These are phyloP conservation scores for Anas flavirostris DNA, from an alignment of 2,797 vertebrate genomes.

Conservation along the genomic window DNA sequence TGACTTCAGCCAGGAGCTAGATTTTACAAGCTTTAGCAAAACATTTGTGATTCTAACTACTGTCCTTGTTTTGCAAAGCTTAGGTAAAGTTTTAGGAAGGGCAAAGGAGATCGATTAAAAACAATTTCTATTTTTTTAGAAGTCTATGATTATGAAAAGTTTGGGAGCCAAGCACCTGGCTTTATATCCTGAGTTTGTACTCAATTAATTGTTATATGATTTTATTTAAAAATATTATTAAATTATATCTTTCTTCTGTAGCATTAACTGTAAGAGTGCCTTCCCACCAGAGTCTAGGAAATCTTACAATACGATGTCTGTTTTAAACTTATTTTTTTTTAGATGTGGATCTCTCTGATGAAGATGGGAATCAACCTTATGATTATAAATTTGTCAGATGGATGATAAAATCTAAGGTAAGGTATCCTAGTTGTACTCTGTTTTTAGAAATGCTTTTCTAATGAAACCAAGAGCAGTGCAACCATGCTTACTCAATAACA, in stretches of 20 bases:
- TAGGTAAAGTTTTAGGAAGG: neutral
- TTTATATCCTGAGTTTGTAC: neutral
- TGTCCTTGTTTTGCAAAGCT: neutral
- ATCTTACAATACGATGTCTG: neutral
- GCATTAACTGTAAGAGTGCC: neutral
- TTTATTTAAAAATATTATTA: too few species aligned
- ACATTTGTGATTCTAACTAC: neutral
- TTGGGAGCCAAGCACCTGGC: neutral
- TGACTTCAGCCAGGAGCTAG: neutral
- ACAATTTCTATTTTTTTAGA: neutral
- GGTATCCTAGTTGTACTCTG: neutral
- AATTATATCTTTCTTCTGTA: neutral
- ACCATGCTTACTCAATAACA: neutral
- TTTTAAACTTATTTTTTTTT: constrained; percentile 31
- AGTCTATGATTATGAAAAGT: neutral
- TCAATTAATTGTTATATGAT: neutral
- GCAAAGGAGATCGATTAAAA: neutral
- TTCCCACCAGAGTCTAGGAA: neutral
- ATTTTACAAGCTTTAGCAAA: constrained; percentile 7
- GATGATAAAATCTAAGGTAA: constrained; percentile 96
- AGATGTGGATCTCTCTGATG: constrained; percentile 89
- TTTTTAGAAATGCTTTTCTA: constrained; percentile 14
- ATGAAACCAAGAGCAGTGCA: neutral
- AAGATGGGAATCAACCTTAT: constrained; percentile 84
- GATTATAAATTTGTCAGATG: constrained; percentile 97